phyloP scores from a whole-genome alignment of 37 sponge, comb jelly and placozoan genomes.

The Cladorhizidae sp. region DNA sequence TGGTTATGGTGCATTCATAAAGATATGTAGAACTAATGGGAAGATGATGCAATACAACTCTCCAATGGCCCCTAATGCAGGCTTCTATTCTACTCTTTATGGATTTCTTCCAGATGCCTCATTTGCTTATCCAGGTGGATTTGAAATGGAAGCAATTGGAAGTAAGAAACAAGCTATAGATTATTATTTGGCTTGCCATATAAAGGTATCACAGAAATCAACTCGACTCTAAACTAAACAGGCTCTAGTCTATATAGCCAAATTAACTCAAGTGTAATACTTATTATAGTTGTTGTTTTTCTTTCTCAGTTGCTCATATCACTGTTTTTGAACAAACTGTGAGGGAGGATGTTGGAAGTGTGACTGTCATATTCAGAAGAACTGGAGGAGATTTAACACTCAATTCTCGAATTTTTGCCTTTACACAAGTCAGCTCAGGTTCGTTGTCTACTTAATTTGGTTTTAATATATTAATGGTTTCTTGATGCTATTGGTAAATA shows the following conservation, averaged over 20 bases:
- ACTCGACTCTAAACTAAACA: no score
- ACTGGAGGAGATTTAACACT: slow-evolving; percentile 12
- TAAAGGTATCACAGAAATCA: no score
- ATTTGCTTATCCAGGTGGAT: slow-evolving; percentile 41
- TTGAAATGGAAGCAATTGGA: slow-evolving; percentile 39
- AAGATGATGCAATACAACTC: background rate
- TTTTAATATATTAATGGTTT: no score
- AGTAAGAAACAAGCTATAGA: background rate
- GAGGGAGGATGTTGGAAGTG: slow-evolving; percentile 23
- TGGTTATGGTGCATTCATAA: slow-evolving; percentile 23
- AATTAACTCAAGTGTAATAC: no score
- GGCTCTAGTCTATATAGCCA: no score
- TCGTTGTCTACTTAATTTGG: no score
- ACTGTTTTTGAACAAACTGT: background rate
- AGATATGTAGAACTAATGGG: background rate
- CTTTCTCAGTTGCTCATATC: background rate
- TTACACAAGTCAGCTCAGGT: background rate
- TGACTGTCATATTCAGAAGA: background rate
- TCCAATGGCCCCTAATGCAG: slow-evolving; percentile 8
- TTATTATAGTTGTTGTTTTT: no score
- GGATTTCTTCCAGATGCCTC: slow-evolving; percentile 28
- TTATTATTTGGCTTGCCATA: no score
- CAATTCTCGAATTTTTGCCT: background rate
- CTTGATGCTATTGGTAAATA: no score
- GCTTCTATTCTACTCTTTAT: slow-evolving; percentile 8